Conservation (phyloP, 2,113 vertebrate genomes). For the Onychostoma macrolepis region DNA sequence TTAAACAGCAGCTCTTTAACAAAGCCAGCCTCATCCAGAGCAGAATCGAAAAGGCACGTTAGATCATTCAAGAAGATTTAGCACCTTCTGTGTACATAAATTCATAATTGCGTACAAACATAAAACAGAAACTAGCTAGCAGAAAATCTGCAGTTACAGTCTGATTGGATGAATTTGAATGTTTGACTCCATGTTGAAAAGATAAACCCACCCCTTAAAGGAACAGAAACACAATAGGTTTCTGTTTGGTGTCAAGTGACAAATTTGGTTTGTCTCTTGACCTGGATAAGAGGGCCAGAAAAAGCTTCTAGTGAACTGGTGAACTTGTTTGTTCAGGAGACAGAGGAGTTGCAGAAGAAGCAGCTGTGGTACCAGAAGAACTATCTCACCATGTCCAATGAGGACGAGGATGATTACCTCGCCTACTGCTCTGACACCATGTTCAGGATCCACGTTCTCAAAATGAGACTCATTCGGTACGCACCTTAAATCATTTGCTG, state of each 20-base stretch:
- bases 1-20: conserved; percentile 73
- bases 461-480: conserved; percentile 75
- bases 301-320: neutral
- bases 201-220: neutral
- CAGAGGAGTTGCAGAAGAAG: conserved; percentile 76
- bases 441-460: conserved; percentile 73
- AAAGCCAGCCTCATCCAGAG: conserved; percentile 81
- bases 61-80: neutral
- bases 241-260: no score
- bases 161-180: neutral
- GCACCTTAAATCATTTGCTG: neutral
- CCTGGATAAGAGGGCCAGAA: neutral
- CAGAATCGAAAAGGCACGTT: conserved; percentile 74
- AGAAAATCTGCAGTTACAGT: neutral
- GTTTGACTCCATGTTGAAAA: neutral
- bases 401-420: conserved; percentile 73
- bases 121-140: neutral
- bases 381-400: conserved; percentile 61
- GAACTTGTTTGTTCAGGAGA: conserved; percentile 66
- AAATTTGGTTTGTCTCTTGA: neutral
- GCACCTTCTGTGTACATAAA: neutral
- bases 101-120: neutral
- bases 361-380: conserved; percentile 80
- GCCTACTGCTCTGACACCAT: conserved; percentile 71
- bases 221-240: neutral